A percentile compares a stretch with the other conserved stretches of the same genome.
Evolutionary conservation across 2,888 invertebrate genomes (phyloP).

Genomic region (Eristalinus aeneus): DNA sequence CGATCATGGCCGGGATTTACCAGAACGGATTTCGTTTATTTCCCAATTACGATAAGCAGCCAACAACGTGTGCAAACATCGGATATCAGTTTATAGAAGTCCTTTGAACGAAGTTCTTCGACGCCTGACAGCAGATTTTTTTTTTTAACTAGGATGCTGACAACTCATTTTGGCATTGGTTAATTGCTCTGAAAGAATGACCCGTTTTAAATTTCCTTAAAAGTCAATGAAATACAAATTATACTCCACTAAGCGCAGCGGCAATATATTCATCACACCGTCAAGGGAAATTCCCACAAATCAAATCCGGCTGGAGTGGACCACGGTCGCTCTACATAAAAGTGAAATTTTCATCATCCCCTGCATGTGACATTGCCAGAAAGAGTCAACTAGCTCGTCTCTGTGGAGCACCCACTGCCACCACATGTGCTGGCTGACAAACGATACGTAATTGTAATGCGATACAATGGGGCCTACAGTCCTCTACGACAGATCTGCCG

Average conservation of each 20-base stretch:
- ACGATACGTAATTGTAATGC: not conserved
- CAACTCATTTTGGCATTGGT: no score
- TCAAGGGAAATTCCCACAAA: not conserved
- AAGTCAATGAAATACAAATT: not conserved
- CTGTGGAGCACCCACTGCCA: not conserved
- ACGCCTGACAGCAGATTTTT: no score
- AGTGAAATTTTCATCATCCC: not conserved
- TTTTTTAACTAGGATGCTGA: no score
- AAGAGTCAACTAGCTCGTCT: not conserved
- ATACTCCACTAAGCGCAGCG: not conserved
- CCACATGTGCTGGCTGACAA: not conserved
- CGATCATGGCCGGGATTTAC: no score
- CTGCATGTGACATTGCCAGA: not conserved
- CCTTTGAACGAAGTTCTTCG: no score
- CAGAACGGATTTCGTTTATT: no score
- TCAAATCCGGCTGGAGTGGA: not conserved
- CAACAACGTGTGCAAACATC: no score
- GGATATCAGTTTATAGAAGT: no score
- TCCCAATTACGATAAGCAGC: no score
- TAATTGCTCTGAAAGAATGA: no score
- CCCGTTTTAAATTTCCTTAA: not conserved
- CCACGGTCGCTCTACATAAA: not conserved
- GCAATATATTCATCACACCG: not conserved
- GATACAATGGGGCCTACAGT: slow-evolving; percentile 3
- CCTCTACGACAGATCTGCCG: slow-evolving; percentile 9